Base-by-base conservation (phyloP, 2,888 invertebrate species). In the Griposia aprilina region DNA sequence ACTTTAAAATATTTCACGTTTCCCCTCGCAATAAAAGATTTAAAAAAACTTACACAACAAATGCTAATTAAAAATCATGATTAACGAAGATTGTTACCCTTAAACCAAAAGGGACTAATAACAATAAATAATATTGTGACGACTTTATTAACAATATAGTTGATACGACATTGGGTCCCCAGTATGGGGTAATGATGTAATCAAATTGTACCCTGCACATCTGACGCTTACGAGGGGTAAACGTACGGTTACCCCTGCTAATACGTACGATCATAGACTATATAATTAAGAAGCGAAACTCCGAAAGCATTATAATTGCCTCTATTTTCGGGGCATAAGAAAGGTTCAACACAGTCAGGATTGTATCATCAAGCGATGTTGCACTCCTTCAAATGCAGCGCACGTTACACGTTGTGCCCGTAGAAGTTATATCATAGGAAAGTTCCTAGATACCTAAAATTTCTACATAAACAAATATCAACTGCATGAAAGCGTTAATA, bases 201-300 rank as follows among this genome's bases (percentile, higher is more conserved):
- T 95, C 95, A 93, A 95, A 95, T 95, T 92, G 82, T 84, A 45
- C 82, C 76, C 88, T 90, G 90, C 92, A 91, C 94, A 94, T 93
- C 93, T 94, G 94, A 85, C 89, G 87, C n/a, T n/a, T 84, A 87
- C 83, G 74, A 80, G 85, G 81, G 85, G 80, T 83, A 87, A 85
- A 85, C 94, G 95, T 94, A 94, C 92, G 95, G 90, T 93, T 94
- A 91, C 93, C 92, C 94, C 83, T 92, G 92, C 92, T 95, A 95
- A 95, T 95, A 93, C 93, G 89, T 84, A 91, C 90, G 92, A 93
- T 10, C 63, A 74, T 30, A 45, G 76, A 45, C n/a, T 65, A 30
- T 55, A n/a, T 15, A 13, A 36, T 3, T 36, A 30, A 70, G 81
- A 63, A 4, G 23, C 15, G 20, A 75, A 57, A 57, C 23, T 71